phyloP scores from a whole-genome alignment of 2,113 vertebrate species.

The Cochlearius cochlearius region DNA sequence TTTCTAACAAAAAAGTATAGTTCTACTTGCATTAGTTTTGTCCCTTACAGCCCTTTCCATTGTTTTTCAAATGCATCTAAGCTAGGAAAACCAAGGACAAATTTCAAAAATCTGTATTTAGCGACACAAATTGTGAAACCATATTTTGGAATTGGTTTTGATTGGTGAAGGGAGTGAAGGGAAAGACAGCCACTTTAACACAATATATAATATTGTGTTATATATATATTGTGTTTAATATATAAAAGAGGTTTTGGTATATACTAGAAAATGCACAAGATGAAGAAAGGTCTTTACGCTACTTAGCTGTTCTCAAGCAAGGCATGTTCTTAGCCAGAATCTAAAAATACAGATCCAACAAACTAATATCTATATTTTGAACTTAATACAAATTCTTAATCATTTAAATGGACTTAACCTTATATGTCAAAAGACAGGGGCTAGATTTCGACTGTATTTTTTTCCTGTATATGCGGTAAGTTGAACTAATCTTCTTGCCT shows the following conservation, averaged over 20 bases:
- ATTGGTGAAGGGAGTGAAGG: background rate
- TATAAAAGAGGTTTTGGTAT: background rate
- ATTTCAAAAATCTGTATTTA: background rate
- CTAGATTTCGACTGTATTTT: background rate
- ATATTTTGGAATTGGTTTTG: background rate
- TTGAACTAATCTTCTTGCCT: background rate
- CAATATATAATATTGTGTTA: fast-evolving
- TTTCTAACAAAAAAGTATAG: background rate
- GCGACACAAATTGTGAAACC: background rate
- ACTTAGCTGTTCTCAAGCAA: background rate
- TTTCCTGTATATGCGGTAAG: background rate
- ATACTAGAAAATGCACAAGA: background rate
- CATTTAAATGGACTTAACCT: background rate
- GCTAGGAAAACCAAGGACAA: background rate
- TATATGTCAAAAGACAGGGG: background rate
- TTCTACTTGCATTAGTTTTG: background rate
- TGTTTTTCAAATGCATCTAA: background rate
- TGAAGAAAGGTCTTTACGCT: background rate
- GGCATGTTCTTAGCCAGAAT: background rate
- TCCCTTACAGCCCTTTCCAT: background rate
- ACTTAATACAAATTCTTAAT: background rate
- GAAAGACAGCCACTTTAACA: background rate
- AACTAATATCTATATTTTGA: background rate
- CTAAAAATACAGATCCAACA: background rate
- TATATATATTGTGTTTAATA: too few species aligned